Percentiles rank a stretch among this genome's conserved stretches.
These are phyloP conservation scores for Listronotus oregonensis DNA, from an alignment of 1,140 invertebrate genomes.

Conservation along the genomic window DNA sequence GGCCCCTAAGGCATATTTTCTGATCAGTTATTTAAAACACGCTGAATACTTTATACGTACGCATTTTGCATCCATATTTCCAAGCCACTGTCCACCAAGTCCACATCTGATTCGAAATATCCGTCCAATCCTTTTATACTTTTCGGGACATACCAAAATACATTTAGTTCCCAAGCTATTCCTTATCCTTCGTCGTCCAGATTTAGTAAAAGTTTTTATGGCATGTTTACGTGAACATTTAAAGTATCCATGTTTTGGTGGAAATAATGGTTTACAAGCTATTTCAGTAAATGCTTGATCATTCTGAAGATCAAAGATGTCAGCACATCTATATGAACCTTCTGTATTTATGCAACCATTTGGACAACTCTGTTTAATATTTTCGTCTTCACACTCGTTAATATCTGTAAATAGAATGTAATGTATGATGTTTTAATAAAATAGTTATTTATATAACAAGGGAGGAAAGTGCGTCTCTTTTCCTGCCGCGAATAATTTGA, in stretches of 20 bases:
- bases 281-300: constrained; percentile 10
- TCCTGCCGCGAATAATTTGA: too few species aligned
- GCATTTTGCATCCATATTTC: constrained; percentile 24
- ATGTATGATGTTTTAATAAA: too few species aligned
- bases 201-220: constrained; percentile 15
- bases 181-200: constrained; percentile 13
- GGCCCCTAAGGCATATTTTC: too few species aligned
- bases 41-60: too few species aligned
- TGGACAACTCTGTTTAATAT: constrained; percentile 20
- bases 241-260: constrained; percentile 29
- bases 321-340: constrained; percentile 37
- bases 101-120: constrained; percentile 21
- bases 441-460: too few species aligned
- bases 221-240: constrained; percentile 28
- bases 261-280: constrained; percentile 28
- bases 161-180: constrained; percentile 35
- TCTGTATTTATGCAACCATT: constrained; percentile 29
- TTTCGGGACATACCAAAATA: constrained; percentile 19
- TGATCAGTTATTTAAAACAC: too few species aligned
- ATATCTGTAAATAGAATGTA: constrained; percentile 37
- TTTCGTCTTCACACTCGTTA: constrained; percentile 38
- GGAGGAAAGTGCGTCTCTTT: too few species aligned
- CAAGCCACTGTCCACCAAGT: constrained; percentile 25
- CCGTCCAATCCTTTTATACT: constrained; percentile 24
- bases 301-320: constrained; percentile 20